Percentiles rank a stretch among this genome's conserved stretches.
Evolutionary conservation across 2,113 vertebrate genomes (phyloP).

Genomic region (Tautogolabrus adspersus): DNA sequence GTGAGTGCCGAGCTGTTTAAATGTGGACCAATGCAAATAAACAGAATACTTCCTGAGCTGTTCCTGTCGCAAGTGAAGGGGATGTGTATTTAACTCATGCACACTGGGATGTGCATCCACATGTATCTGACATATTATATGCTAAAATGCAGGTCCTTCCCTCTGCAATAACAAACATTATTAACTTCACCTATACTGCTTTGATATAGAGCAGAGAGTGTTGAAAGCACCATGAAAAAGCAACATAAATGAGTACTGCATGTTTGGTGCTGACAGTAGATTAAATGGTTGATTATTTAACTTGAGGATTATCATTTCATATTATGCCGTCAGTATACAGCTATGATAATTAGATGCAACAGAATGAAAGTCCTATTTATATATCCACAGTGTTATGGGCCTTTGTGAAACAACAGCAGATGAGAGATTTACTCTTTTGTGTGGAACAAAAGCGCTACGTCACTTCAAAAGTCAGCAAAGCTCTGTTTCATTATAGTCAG

Average conservation of each 20-base stretch:
- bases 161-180: conserved; percentile 49
- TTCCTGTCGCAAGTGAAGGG: conserved; percentile 55
- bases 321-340: conserved; percentile 47
- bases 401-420: conserved; percentile 72
- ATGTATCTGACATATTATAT: conserved; percentile 46
- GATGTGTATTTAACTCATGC: conserved; percentile 49
- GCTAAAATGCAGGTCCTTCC: conserved; percentile 11
- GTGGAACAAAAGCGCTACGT: conserved; percentile 75
- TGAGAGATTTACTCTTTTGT: conserved; percentile 67
- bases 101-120: conserved; percentile 50
- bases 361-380: conserved; percentile 51
- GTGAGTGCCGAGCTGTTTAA: conserved; percentile 71
- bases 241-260: conserved; percentile 31
- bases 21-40: conserved; percentile 78
- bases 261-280: conserved; percentile 60
- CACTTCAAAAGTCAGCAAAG: conserved; percentile 78
- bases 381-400: conserved; percentile 43
- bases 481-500: conserved; percentile 80
- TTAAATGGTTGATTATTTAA: conserved; percentile 60
- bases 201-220: conserved; percentile 24
- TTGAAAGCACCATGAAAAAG: conserved; percentile 50
- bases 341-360: conserved; percentile 56
- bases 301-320: conserved; percentile 48
- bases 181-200: conserved; percentile 45
- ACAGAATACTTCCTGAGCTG: conserved; percentile 75